phyloP scores from a whole-genome alignment of 2,888 invertebrate species.

The Melieria omissa region DNA sequence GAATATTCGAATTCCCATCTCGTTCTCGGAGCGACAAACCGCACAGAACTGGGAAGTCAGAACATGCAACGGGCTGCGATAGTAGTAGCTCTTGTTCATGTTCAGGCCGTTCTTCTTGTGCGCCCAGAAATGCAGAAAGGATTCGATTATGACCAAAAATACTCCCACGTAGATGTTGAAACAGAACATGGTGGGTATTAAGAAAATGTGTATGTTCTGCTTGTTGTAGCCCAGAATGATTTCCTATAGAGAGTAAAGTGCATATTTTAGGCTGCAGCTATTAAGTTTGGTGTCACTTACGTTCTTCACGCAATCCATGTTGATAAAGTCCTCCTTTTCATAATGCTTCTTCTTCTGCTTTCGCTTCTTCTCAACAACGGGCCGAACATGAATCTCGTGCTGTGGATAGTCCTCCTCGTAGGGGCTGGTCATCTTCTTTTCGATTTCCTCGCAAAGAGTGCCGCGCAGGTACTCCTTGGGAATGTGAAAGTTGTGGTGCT shows the following conservation, averaged over 20 bases:
- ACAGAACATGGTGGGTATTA: conserved; percentile 72
- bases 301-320: conserved; percentile 62
- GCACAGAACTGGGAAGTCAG: conserved; percentile 77
- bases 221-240: conserved; percentile 63
- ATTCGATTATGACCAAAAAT: conserved; percentile 70
- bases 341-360: conserved; percentile 46
- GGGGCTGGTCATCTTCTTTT: conserved; percentile 50
- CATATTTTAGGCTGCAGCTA: background rate
- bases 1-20: conserved; percentile 70
- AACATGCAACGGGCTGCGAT: conserved; percentile 77
- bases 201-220: conserved; percentile 69
- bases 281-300: conserved; percentile 45
- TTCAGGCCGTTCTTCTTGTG: conserved; percentile 75
- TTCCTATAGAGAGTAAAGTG: conserved; percentile 51
- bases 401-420: conserved; percentile 39
- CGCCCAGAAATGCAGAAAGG: conserved; percentile 74
- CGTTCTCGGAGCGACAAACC: conserved; percentile 73
- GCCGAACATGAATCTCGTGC: conserved; percentile 30
- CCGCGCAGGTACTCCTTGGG: conserved; percentile 60
- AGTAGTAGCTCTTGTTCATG: conserved; percentile 71
- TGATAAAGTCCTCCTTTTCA: conserved; percentile 58
- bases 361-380: background rate
- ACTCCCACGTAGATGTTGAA: conserved; percentile 70
- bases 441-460: conserved; percentile 55
- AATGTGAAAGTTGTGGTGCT: conserved; percentile 62